A percentile compares a stretch with the other conserved stretches of the same genome.
Evolutionary conservation across 2,888 invertebrate species (phyloP).

Genomic region (Drosophila paramelanica): DNA sequence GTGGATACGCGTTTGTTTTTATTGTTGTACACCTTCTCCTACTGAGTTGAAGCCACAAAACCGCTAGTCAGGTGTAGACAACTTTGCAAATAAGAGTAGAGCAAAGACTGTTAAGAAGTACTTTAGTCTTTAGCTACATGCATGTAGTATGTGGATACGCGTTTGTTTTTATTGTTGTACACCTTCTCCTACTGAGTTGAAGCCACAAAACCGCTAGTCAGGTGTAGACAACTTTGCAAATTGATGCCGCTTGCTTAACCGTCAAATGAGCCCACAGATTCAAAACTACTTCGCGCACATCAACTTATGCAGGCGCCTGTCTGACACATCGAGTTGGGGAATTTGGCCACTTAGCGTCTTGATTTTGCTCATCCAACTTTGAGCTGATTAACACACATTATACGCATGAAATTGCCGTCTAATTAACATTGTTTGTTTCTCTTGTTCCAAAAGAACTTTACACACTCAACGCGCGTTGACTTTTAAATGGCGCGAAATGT

Average conservation of each 20-base stretch:
- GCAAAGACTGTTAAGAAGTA: constrained; percentile 48
- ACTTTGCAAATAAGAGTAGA: constrained; percentile 59
- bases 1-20: constrained; percentile 4
- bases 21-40: constrained; percentile 9
- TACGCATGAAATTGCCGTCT: constrained; percentile 37
- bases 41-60: constrained; percentile 42
- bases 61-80: constrained; percentile 63
- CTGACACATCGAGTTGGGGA: constrained; percentile 19
- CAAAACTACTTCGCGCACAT: constrained; percentile 28
- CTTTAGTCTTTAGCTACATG: constrained; percentile 43
- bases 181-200: background rate
- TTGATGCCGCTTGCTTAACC: constrained; percentile 62
- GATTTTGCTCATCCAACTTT: constrained; percentile 67
- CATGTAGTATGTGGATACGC: background rate
- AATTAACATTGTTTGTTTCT: constrained; percentile 56
- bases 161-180: constrained; percentile 19
- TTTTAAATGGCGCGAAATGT: constrained; percentile 44
- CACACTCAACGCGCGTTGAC: background rate
- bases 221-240: constrained; percentile 50
- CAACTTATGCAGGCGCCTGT: constrained; percentile 31
- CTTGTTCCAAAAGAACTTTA: constrained; percentile 24
- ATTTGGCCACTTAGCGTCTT: constrained; percentile 38
- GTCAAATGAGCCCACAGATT: constrained; percentile 59
- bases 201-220: constrained; percentile 68
- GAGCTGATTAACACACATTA: constrained; percentile 65